Base-by-base conservation (phyloP, 23 tunicate species). In the Phallusia fumigata region DNA sequence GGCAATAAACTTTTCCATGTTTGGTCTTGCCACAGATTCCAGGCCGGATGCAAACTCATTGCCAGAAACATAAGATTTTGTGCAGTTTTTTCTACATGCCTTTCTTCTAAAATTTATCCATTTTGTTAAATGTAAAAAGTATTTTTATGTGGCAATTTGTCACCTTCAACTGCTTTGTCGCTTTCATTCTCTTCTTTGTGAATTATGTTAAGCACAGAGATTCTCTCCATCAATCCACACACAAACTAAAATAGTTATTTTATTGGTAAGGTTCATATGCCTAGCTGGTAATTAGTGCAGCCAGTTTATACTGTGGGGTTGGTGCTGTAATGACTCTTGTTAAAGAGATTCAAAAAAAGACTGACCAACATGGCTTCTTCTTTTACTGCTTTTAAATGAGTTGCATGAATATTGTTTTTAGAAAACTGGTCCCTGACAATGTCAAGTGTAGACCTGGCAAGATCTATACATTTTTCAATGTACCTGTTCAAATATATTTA, bases 151-250 rank as follows among this genome's bases (percentile, higher is more conserved):
- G n/a, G n/a, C n/a, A 21, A 58, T 58, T 58, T 58, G 8, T 24
- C 13, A 58, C 28, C 69, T 58, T 58, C 15, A 6, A 11, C 69
- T 58, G 69, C 13, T 1, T 24, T 13, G 28, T 58, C 16, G 26
- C 28, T 58, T 58, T 58, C 28, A 16, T 58, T 58, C 3, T 58
- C 69, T 58, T 58, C 69, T 1, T 58, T 2, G 69, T 58, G 69
- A 58, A 58, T 13, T 52, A 84, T 2, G 35, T 84, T 52, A 24
- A 84, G 52, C 31, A 52, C 30, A 44, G 87, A 84, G 33, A 84
- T 49, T 32, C 87, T 76, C 36, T 84, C 87, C 81, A 84, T 47
- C 52, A 84, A 36, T 0, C 76, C 52, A 13, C 69, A 58, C 15
- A 58, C 3, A 13, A 58, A 58, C 69, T 58, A 58, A 58, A 22